phyloP scores from a whole-genome alignment of 2,888 invertebrate genomes.

The Eupithecia centaureata region DNA sequence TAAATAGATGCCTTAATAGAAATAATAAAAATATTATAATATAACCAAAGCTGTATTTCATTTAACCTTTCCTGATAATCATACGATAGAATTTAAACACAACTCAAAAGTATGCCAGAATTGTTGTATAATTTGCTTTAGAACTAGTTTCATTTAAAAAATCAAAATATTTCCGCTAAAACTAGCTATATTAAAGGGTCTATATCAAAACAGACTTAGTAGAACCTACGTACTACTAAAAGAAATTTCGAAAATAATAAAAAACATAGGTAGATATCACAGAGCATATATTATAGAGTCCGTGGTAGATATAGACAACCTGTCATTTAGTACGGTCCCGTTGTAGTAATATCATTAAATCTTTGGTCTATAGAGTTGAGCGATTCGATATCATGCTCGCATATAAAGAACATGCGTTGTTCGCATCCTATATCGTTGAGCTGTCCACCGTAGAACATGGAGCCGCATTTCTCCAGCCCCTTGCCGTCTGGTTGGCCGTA shows the following conservation, averaged over 20 bases:
- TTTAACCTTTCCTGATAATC: not conserved
- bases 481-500: constrained; percentile 64
- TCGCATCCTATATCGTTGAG: constrained; percentile 65
- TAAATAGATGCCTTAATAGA: too few relatives aligned
- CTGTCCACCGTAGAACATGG: constrained; percentile 66
- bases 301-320: too few relatives aligned
- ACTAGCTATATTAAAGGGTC: too few relatives aligned
- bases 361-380: not conserved
- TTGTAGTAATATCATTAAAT: constrained; percentile 11
- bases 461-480: constrained; percentile 62
- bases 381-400: constrained; percentile 63
- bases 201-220: too few relatives aligned
- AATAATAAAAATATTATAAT: constrained; percentile 4
- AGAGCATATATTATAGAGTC: too few relatives aligned
- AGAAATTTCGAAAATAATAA: too few relatives aligned
- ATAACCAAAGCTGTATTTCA: not conserved
- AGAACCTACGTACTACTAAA: too few relatives aligned
- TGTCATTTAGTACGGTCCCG: not conserved
- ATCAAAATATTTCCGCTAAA: too few relatives aligned
- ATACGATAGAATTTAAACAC: not conserved
- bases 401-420: constrained; percentile 63
- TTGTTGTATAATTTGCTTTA: not conserved
- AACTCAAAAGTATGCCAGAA: not conserved
- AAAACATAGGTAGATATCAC: too few relatives aligned
- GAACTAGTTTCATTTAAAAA: too few relatives aligned